A percentile compares a stretch with the other conserved stretches of the same genome.
These are phyloP conservation scores for Trichacis sp. DNA, from an alignment of 2,888 invertebrate species.

Conservation along the genomic window DNA sequence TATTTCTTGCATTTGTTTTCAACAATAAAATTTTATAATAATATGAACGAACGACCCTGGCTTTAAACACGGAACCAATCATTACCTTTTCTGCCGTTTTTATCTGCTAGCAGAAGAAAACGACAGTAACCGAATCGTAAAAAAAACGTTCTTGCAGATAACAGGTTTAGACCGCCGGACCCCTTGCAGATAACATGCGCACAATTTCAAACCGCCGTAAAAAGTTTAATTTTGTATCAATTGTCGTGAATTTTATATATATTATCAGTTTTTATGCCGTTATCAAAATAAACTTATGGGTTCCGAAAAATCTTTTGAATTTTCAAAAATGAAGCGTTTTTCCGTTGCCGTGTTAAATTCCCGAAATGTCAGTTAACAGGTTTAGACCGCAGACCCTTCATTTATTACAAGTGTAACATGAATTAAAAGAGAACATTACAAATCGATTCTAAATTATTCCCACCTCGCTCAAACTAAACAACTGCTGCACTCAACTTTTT, in stretches of 20 bases:
- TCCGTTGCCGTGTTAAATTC: background rate
- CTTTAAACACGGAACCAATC: background rate
- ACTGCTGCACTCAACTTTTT: too few relatives aligned
- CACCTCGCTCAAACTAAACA: too few relatives aligned
- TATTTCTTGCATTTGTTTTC: background rate
- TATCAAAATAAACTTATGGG: conserved; percentile 2
- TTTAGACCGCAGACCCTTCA: conserved; percentile 12
- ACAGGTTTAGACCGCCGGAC: conserved; percentile 5
- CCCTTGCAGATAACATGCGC: conserved; percentile 2
- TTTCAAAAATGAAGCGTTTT: conserved; percentile 2
- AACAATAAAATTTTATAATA: background rate
- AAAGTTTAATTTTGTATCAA: background rate
- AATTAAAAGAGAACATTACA: too few relatives aligned
- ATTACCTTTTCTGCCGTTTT: background rate
- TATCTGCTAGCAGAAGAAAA: background rate
- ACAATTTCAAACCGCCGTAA: conserved; percentile 8
- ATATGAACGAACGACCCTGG: background rate
- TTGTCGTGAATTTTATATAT: conserved; percentile 1
- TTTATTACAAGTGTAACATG: too few relatives aligned
- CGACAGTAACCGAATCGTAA: background rate
- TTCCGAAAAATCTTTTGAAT: background rate
- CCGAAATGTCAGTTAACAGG: conserved; percentile 7
- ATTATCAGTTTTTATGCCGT: background rate
- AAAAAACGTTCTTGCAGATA: conserved; percentile 3
- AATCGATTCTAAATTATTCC: too few relatives aligned